Conservation (phyloP, 1,140 invertebrate species). For the Drosophila parabipectinata region DNA sequence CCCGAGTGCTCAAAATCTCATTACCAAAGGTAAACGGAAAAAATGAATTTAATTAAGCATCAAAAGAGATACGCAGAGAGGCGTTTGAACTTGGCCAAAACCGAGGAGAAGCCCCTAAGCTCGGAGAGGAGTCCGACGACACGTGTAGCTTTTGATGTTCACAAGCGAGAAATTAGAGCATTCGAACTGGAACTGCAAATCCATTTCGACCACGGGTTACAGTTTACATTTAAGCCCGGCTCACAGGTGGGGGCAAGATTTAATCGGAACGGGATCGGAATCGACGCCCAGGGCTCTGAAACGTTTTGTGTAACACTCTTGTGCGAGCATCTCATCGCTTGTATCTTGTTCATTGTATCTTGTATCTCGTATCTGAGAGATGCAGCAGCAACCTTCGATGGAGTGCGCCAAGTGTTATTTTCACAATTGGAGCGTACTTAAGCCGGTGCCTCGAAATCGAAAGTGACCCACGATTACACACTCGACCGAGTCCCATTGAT, state of each 20-base stretch:
- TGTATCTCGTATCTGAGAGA: constrained; percentile 35
- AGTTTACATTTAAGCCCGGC: constrained; percentile 29
- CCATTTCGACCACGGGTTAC: constrained; percentile 22
- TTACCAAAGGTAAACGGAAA: constrained; percentile 74
- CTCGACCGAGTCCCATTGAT: constrained; percentile 56
- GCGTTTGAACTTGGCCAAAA: constrained; percentile 21
- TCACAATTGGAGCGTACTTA: constrained; percentile 77
- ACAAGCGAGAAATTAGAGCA: constrained; percentile 65
- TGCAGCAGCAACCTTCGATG: constrained; percentile 61
- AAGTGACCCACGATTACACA: constrained; percentile 76
- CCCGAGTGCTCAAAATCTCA: constrained; percentile 66
- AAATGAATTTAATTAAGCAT: constrained; percentile 79
- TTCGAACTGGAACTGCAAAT: constrained; percentile 17
- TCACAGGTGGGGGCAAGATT: constrained; percentile 27
- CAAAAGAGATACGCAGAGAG: constrained; percentile 61
- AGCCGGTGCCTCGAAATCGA: constrained; percentile 67
- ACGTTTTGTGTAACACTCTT: constrained; percentile 51
- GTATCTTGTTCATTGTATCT: constrained; percentile 5
- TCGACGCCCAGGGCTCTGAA: constrained; percentile 20
- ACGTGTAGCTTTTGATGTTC: constrained; percentile 57
- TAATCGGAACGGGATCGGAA: constrained; percentile 7
- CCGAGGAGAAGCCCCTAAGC: constrained; percentile 7
- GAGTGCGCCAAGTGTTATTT: constrained; percentile 79
- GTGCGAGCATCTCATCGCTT: constrained; percentile 19
- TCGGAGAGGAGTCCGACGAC: constrained; percentile 22